phyloP scores from a whole-genome alignment of 2,797 vertebrate species.

The Micropoecilia bifurca region DNA sequence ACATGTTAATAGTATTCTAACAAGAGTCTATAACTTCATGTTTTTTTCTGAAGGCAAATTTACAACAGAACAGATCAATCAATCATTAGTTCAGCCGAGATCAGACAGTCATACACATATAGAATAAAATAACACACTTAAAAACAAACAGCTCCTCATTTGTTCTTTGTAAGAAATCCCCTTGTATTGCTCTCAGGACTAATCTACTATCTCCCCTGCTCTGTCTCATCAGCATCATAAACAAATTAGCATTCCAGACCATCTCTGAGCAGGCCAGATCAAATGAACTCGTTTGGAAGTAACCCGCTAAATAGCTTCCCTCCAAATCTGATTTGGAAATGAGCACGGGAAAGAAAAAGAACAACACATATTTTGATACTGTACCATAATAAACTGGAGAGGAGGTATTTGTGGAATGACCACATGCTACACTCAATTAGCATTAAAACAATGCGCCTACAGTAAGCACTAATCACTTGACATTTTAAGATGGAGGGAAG shows the following conservation, averaged over 20 bases:
- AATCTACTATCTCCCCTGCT: slow-evolving; percentile 24
- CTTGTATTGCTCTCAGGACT: slow-evolving; percentile 13
- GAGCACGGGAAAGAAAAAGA: slow-evolving; percentile 21
- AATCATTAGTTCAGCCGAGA: not conserved
- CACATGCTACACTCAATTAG: slow-evolving; percentile 71
- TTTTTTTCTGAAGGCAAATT: not conserved
- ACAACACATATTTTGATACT: slow-evolving; percentile 48
- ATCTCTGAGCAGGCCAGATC: slow-evolving; percentile 24
- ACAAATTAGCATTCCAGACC: slow-evolving; percentile 54
- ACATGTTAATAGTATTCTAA: not conserved
- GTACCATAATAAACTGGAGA: slow-evolving; percentile 49
- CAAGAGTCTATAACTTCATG: not conserved
- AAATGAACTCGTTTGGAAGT: slow-evolving; percentile 39
- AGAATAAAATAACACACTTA: not conserved
- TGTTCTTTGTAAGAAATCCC: slow-evolving; percentile 29
- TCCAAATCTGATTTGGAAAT: slow-evolving; percentile 66
- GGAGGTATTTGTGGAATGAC: slow-evolving; percentile 69
- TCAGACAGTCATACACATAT: not conserved
- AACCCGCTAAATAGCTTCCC: slow-evolving; percentile 38
- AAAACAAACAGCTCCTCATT: slow-evolving; percentile 16
- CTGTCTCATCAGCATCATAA: slow-evolving; percentile 31
- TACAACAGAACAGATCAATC: not conserved
- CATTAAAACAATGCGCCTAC: slow-evolving; percentile 74
- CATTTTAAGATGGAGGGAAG: slow-evolving; percentile 33
- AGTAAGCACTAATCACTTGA: slow-evolving; percentile 53